Evolutionary conservation across 2,888 invertebrate species (phyloP).

Genomic region (Norana najaformis): DNA sequence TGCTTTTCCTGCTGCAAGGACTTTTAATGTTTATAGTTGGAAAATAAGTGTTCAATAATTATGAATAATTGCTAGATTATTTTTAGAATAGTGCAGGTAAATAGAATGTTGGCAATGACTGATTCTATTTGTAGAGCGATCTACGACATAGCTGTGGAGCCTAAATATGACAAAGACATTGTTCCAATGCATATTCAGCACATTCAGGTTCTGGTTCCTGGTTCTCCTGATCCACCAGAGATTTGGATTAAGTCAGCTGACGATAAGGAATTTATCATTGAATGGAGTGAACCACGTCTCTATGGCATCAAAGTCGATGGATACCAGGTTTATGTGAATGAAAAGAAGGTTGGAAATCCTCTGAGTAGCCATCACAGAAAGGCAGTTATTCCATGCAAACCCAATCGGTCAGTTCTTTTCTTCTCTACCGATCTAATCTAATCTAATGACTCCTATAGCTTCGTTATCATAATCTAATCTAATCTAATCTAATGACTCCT

Average conservation of each 20-base stretch:
- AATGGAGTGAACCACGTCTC: constrained; percentile 61
- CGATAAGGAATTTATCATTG: constrained; percentile 59
- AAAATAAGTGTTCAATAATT: not conserved
- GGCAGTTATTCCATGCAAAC: constrained; percentile 60
- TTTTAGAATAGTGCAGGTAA: not conserved
- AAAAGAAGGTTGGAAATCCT: constrained; percentile 59
- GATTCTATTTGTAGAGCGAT: constrained; percentile 48
- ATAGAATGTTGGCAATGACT: not conserved
- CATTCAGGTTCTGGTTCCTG: constrained; percentile 59
- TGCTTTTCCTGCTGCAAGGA: too few species aligned
- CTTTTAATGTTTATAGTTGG: not conserved
- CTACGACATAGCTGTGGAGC: constrained; percentile 58
- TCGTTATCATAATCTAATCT: too few species aligned
- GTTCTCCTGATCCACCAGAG: constrained; percentile 60
- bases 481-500: too few species aligned
- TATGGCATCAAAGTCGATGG: constrained; percentile 58
- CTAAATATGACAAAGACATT: constrained; percentile 53
- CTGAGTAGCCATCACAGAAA: constrained; percentile 57
- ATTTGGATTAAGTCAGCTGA: constrained; percentile 56
- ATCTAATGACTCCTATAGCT: too few species aligned
- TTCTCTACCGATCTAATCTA: too few species aligned
- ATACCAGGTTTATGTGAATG: constrained; percentile 60
- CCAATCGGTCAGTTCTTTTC: constrained; percentile 55
- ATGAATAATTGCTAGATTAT: not conserved
- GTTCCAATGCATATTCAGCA: constrained; percentile 52